Conservation (phyloP, 2,113 vertebrate genomes). For the Garra rufa region DNA sequence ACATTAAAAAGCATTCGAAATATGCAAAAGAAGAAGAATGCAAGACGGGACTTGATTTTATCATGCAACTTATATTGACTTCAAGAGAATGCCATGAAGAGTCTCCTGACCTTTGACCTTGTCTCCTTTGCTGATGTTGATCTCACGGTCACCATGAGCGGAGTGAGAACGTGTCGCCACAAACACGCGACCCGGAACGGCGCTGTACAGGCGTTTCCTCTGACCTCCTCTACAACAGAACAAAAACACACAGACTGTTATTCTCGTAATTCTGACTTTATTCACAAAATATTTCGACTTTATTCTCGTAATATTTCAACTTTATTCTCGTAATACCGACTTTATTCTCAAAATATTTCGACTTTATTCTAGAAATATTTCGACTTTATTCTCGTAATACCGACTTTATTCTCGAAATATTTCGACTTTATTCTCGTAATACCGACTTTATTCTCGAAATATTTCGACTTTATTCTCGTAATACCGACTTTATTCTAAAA, state of each 20-base stretch:
- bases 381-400: too few species aligned
- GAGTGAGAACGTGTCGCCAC: constrained; percentile 86
- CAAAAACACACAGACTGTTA: not conserved
- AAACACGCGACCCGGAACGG: constrained; percentile 87
- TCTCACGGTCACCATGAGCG: constrained; percentile 84
- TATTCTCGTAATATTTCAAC: too few species aligned
- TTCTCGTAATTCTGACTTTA: too few species aligned
- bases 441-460: too few species aligned
- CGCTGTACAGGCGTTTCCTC: constrained; percentile 87
- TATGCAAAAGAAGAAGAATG: not conserved
- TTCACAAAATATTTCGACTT: too few species aligned
- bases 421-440: too few species aligned
- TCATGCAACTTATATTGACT: not conserved
- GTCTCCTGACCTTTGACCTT: constrained; percentile 86
- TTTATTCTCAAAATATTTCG: too few species aligned
- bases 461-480: too few species aligned
- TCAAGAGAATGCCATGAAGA: not conserved
- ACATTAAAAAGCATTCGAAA: not conserved
- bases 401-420: too few species aligned
- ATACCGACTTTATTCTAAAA: too few species aligned
- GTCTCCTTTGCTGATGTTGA: constrained; percentile 89
- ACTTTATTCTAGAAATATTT: too few species aligned
- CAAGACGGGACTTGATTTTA: not conserved
- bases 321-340: too few species aligned
- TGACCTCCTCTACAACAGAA: constrained; percentile 66